Evolutionary conservation across 2,797 vertebrate species (phyloP), one percentile per base, ranked within the genome.

Genomic region (Oreortyx pictus): DNA sequence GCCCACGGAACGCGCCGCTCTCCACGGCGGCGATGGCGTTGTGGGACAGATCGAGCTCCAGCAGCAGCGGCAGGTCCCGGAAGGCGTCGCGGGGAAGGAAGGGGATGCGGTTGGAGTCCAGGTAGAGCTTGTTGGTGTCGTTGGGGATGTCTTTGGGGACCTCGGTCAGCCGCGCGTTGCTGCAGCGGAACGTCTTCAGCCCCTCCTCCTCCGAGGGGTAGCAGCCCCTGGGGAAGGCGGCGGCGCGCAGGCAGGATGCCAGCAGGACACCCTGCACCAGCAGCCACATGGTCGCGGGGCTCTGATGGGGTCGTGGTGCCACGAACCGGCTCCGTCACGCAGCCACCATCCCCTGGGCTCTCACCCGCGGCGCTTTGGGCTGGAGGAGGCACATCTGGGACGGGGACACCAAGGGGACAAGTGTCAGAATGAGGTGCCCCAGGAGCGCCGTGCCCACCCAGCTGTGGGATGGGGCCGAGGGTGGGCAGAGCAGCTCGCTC

Each of bases 21-120:
- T 99, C 99, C 11, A 99, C 95, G 47, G 97, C 95, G 84, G 94
- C 94, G 66, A 99, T 97, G 91, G 97, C 95, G 2, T 99, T 99
- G 95, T 99, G 99, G 11, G 99, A 99, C 81, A 99, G 98, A 88
- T 99, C 99, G 95, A 99, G 97, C 95, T 99, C 99, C 78, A 98
- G 96, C 85, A 99, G 97, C 56, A 98, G 93, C 5, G 98, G 97
- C 95, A 99, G 97, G 87, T 98, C 98, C 71, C 89, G 97, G 95
- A 99, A 99, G 81, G 98, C 98, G 8, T 99, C 98, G 0, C 96
- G 96, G 24, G 99, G 99, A 81, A 99, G 97, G 6, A 98, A 98
- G 4, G 98, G 98, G 89, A 99, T 97, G 44, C 96, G 97, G 97
- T 99, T 99, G 96, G 98, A 99, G 97, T 99, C 99, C 97, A 99